A percentile compares a stretch with the other conserved stretches of the same genome.
Evolutionary conservation across 2,888 invertebrate genomes (phyloP).

Genomic region (Diplolepis rosae): DNA sequence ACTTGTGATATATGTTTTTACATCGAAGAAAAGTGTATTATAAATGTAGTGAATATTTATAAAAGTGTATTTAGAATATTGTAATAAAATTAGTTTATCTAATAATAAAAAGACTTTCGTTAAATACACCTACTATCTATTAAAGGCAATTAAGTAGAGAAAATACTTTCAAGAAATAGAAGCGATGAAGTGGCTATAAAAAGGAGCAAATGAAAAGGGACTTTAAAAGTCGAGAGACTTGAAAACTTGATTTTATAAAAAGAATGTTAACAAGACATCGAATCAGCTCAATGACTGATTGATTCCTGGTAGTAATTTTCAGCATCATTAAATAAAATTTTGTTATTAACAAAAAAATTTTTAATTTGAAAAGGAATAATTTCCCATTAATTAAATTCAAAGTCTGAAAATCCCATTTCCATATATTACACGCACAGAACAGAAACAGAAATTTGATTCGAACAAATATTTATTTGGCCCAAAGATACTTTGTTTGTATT

Average conservation of each 20-base stretch:
- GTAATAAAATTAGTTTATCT: slow-evolving; percentile 21
- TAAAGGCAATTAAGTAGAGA: slow-evolving; percentile 10
- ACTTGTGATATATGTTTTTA: slow-evolving; percentile 55
- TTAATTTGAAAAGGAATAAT: no score
- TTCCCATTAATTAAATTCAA: no score
- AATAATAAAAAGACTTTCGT: neutral
- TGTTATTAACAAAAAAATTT: no score
- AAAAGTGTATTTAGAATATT: slow-evolving; percentile 36
- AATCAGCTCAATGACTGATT: slow-evolving; percentile 15
- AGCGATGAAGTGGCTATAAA: neutral
- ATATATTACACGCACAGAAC: no score
- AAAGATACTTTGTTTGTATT: no score
- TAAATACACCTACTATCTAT: slow-evolving; percentile 1
- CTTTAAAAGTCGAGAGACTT: slow-evolving; percentile 13
- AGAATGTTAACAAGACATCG: slow-evolving; percentile 7
- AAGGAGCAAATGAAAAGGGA: slow-evolving; percentile 3
- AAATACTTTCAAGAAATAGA: neutral
- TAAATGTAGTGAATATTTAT: slow-evolving; percentile 53
- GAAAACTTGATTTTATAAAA: slow-evolving; percentile 11
- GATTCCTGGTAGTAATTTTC: slow-evolving; percentile 13
- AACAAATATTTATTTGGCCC: no score
- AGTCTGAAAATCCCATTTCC: no score
- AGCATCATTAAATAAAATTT: neutral
- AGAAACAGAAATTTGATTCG: no score
- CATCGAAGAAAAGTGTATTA: slow-evolving; percentile 44